A percentile compares a stretch with the other conserved stretches of the same genome.
These are phyloP conservation scores for Helarctos malayanus DNA, from an alignment of 2,797 vertebrate species.

Conservation along the genomic window DNA sequence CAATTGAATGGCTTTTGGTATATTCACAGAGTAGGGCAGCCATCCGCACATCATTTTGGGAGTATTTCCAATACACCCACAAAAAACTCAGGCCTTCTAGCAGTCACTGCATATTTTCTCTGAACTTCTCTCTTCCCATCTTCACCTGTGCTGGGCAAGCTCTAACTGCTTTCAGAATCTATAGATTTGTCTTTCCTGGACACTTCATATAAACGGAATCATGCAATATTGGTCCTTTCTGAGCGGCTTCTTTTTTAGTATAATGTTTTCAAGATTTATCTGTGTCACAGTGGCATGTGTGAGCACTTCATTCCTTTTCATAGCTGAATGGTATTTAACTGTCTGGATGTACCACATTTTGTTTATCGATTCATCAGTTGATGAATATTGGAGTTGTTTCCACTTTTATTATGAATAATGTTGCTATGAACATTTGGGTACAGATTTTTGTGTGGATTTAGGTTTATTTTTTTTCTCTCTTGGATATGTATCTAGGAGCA, in stretches of 20 bases:
- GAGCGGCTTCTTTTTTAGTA: background rate
- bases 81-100: background rate
- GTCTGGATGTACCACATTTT: background rate
- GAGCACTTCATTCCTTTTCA: background rate
- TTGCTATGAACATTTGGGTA: background rate
- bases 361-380: background rate
- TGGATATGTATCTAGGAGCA: background rate
- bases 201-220: background rate
- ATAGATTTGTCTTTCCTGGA: background rate
- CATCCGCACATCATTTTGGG: background rate
- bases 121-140: background rate
- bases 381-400: background rate
- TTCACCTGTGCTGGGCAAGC: background rate
- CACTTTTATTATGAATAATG: background rate
- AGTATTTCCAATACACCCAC: background rate
- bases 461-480: background rate
- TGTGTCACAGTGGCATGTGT: background rate
- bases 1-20: background rate
- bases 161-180: background rate
- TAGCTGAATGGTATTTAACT: background rate
- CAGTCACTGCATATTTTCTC: background rate
- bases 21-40: background rate
- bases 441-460: background rate
- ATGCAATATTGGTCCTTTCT: background rate
- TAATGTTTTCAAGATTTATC: background rate